These are phyloP conservation scores for Podarcis cretensis DNA, from an alignment of 2,113 vertebrate genomes.

Conservation along the genomic window DNA sequence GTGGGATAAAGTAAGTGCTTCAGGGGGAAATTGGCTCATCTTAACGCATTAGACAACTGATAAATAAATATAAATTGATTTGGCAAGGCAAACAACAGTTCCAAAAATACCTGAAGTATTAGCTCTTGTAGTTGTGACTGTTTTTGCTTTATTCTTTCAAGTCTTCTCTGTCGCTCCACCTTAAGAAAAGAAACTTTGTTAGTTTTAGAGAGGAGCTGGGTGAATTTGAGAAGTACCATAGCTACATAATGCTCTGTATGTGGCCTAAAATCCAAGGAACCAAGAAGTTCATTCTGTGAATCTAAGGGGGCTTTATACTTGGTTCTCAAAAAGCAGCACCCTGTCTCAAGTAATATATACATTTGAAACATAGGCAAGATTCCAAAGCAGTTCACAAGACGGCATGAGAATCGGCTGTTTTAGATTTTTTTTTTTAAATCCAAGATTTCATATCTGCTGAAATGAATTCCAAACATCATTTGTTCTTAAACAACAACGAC, in stretches of 20 bases:
- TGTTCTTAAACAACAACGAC: not conserved
- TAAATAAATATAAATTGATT: conserved; percentile 49
- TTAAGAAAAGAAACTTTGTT: conserved; percentile 54
- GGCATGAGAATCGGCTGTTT: not conserved
- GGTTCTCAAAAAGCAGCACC: not conserved
- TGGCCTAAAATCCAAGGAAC: not conserved
- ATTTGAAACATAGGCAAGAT: not conserved
- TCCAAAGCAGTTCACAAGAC: not conserved
- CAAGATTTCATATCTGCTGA: not conserved
- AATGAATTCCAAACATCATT: not conserved
- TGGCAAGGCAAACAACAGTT: conserved; percentile 58
- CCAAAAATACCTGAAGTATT: conserved; percentile 91
- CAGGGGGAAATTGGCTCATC: not conserved
- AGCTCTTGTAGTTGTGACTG: conserved; percentile 98
- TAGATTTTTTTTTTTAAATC: not conserved
- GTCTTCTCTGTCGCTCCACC: conserved; percentile 94
- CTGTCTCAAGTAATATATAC: not conserved
- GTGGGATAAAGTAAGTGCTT: not conserved
- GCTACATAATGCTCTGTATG: not conserved
- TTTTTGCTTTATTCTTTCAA: conserved; percentile 99
- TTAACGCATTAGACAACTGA: conserved; percentile 3
- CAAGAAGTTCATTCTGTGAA: not conserved
- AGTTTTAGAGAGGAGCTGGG: not conserved
- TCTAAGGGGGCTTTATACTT: not conserved
- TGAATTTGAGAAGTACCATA: not conserved